phyloP scores from a whole-genome alignment of 2,113 vertebrate species.

The Atractosteus spatula region DNA sequence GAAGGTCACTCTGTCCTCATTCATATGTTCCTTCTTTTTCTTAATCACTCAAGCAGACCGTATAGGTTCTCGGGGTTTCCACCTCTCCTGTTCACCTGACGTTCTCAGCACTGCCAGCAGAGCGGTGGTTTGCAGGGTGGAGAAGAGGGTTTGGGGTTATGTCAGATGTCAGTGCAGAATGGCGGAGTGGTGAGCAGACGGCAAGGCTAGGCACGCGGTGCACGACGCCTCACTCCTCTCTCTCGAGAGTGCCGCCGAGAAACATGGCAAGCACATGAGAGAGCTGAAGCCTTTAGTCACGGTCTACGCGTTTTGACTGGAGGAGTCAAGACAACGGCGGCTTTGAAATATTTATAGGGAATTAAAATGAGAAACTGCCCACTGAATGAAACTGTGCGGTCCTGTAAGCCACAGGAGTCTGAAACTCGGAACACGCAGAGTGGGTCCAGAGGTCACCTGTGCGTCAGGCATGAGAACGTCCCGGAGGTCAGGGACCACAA shows the following conservation, averaged over 20 bases:
- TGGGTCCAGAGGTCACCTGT: not conserved
- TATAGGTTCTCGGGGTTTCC: too few relatives aligned
- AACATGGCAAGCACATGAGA: not conserved
- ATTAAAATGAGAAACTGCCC: not conserved
- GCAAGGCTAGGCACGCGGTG: not conserved
- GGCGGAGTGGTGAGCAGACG: not conserved
- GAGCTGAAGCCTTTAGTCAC: not conserved
- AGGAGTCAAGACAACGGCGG: not conserved
- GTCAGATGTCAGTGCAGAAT: not conserved
- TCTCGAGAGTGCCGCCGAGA: not conserved
- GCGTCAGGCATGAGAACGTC: too few relatives aligned
- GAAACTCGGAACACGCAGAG: not conserved
- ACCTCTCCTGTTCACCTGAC: not conserved
- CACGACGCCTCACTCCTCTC: not conserved
- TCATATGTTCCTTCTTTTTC: too few relatives aligned
- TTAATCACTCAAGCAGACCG: too few relatives aligned
- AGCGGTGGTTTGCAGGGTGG: not conserved
- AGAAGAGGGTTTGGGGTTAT: not conserved
- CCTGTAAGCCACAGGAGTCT: not conserved
- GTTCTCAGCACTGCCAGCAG: not conserved
- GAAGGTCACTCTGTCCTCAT: too few relatives aligned
- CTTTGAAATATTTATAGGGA: not conserved
- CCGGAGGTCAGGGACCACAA: too few relatives aligned
- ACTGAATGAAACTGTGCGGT: not conserved
- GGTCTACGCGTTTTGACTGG: too few relatives aligned